A percentile compares a stretch with the other conserved stretches of the same genome.
Evolutionary conservation across 1,140 invertebrate genomes (phyloP).

Genomic region (Triops cancriformis): DNA sequence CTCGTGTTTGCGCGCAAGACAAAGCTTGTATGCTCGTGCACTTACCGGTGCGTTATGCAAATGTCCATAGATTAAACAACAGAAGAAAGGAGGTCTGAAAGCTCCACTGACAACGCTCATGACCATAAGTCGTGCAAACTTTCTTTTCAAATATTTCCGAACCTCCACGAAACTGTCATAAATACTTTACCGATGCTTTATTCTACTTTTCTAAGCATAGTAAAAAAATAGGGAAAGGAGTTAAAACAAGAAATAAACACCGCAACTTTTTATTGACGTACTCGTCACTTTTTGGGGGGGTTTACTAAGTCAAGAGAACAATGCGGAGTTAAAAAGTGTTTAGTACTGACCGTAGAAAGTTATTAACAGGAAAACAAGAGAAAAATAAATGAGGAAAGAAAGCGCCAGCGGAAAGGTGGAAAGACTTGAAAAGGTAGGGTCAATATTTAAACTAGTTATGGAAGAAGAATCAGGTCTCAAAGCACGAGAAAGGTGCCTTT

Average conservation of each 20-base stretch:
- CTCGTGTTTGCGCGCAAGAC: too few relatives aligned
- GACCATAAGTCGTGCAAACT: not conserved
- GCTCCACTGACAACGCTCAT: too few relatives aligned
- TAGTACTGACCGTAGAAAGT: not conserved
- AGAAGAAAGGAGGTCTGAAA: too few relatives aligned
- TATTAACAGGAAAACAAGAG: not conserved
- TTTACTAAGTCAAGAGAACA: not conserved
- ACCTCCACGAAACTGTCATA: not conserved
- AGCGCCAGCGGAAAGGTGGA: not conserved
- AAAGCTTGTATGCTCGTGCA: too few relatives aligned
- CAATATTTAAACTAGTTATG: slow-evolving; percentile 8
- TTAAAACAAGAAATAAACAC: too few relatives aligned
- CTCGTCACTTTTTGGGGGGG: too few relatives aligned
- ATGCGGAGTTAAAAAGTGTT: not conserved
- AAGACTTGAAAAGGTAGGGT: not conserved
- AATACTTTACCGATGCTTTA: too few relatives aligned
- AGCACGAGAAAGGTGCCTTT: not conserved
- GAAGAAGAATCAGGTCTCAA: not conserved
- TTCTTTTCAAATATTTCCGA: not conserved
- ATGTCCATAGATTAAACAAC: too few relatives aligned
- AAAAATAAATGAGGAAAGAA: not conserved
- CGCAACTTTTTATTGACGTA: too few relatives aligned
- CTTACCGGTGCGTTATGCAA: too few relatives aligned
- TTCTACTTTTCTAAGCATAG: too few relatives aligned
- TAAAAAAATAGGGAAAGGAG: too few relatives aligned